Evolutionary conservation across 2,113 vertebrate genomes (phyloP).

Genomic region (Physeter macrocephalus): DNA sequence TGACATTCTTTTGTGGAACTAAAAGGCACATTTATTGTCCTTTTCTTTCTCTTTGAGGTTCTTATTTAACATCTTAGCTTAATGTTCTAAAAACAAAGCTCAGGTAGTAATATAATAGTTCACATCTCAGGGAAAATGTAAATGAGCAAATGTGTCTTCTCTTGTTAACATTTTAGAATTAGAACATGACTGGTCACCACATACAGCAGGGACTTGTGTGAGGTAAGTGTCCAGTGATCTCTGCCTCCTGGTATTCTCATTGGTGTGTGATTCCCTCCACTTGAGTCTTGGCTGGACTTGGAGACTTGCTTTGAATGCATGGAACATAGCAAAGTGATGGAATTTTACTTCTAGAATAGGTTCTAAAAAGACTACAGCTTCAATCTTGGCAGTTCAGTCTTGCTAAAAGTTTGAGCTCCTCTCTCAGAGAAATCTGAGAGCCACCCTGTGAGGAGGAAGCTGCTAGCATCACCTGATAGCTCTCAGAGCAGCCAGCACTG

Average conservation of each 20-base stretch:
- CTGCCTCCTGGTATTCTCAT: background rate
- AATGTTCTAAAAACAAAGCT: background rate
- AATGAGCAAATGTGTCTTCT: background rate
- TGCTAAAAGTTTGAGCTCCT: background rate
- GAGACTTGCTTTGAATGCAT: background rate
- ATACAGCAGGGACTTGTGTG: background rate
- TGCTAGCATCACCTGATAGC: background rate
- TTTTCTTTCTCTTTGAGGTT: background rate
- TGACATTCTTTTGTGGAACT: background rate
- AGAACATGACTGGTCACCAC: background rate
- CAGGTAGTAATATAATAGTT: background rate
- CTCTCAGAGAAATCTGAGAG: background rate
- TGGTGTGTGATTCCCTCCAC: background rate
- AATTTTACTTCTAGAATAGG: background rate
- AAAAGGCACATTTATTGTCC: background rate
- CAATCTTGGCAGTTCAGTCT: background rate
- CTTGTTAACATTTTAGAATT: background rate
- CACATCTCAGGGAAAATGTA: background rate
- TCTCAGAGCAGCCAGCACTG: background rate
- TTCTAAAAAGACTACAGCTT: background rate
- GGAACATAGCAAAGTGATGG: background rate
- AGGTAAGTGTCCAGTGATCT: background rate
- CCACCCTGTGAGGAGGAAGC: accelerated
- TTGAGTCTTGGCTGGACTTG: background rate
- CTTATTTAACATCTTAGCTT: background rate